Conservation (phyloP, 2,888 invertebrate species). For the Petrophora chlorosata region DNA sequence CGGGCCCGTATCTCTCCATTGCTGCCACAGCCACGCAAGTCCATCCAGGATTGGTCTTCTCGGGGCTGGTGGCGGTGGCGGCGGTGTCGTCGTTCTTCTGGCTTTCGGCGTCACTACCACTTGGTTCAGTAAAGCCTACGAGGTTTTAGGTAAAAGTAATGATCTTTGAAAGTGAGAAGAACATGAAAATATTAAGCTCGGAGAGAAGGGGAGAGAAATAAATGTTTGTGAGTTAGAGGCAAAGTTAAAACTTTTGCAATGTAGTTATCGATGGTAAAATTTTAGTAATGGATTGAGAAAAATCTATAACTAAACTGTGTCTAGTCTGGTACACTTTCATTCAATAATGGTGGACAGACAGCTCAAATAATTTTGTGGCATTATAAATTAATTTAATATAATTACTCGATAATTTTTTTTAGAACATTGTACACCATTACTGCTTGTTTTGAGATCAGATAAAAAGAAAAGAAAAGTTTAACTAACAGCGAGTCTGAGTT, state of each 20-base stretch:
- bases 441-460: too few species aligned
- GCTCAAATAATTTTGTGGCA: too few species aligned
- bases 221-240: conserved; percentile 17
- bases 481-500: conserved; percentile 84
- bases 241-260: conserved; percentile 14
- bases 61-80: conserved; percentile 60
- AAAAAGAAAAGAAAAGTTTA: conserved; percentile 31
- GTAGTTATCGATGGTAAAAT: conserved; percentile 18
- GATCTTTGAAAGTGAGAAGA: conserved; percentile 39
- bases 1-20: conserved; percentile 82
- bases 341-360: neutral
- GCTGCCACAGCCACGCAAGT: conserved; percentile 84
- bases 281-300: conserved; percentile 23
- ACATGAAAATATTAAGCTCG: conserved; percentile 25
- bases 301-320: neutral
- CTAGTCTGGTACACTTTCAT: neutral
- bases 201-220: conserved; percentile 15
- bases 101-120: conserved; percentile 82
- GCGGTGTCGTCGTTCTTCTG: conserved; percentile 66
- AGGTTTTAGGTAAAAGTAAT: conserved; percentile 64
- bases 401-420: too few species aligned
- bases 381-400: too few species aligned
- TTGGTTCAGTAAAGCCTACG: conserved; percentile 83
- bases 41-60: conserved; percentile 81
- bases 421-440: too few species aligned